These are phyloP conservation scores for Syngnathus acus DNA, from an alignment of 2,797 vertebrate species.

Conservation along the genomic window DNA sequence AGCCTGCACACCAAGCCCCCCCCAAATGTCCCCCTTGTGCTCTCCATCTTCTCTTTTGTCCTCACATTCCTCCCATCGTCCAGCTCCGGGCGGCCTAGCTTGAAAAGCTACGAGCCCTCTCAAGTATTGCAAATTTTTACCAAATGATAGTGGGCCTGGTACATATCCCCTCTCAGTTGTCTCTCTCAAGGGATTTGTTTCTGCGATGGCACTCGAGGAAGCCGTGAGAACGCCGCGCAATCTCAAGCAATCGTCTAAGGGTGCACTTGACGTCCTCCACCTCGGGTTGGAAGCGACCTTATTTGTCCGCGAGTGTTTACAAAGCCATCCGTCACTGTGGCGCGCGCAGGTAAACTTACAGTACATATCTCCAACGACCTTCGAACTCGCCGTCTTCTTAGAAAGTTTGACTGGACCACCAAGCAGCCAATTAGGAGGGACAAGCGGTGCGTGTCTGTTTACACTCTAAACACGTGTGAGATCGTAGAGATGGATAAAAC, in stretches of 20 bases:
- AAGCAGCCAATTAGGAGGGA: constrained; percentile 7
- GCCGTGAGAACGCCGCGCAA: neutral
- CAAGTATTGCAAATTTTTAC: neutral
- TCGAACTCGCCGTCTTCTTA: neutral
- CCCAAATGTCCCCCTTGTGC: constrained; percentile 10
- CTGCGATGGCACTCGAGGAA: neutral
- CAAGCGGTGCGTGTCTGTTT: constrained; percentile 15
- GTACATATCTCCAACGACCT: constrained; percentile 15
- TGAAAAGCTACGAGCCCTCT: neutral
- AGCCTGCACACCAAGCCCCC: neutral
- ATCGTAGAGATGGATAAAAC: neutral
- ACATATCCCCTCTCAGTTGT: neutral
- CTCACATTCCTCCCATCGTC: constrained; percentile 44
- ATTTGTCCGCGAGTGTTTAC: constrained; percentile 47
- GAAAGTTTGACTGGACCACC: constrained; percentile 29
- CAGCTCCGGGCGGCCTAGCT: constrained; percentile 31
- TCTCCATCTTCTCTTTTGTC: constrained; percentile 34
- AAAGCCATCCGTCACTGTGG: constrained; percentile 29
- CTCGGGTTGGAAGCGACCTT: constrained; percentile 34
- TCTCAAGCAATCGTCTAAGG: neutral
- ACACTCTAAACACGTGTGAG: neutral
- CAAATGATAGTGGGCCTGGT: neutral
- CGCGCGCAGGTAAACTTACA: constrained; percentile 35
- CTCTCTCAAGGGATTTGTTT: neutral
- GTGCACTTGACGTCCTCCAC: constrained; percentile 2